phyloP scores from a whole-genome alignment of 2,113 vertebrate genomes.

The Copsychus sechellarum region DNA sequence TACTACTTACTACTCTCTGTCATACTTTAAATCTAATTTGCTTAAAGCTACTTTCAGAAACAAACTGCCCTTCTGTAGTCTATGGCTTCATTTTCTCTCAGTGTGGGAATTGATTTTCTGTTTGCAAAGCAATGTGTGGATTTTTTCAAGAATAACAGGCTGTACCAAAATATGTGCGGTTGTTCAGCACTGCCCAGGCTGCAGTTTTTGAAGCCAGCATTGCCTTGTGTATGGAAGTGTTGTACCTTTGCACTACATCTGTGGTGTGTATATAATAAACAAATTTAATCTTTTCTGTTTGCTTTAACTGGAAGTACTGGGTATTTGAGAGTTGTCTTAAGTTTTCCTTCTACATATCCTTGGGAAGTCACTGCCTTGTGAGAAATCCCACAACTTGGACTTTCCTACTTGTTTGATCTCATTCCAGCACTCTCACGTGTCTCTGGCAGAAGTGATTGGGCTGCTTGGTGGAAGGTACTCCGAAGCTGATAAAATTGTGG shows the following conservation, averaged over 20 bases:
- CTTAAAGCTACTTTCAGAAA: not conserved
- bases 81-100: not conserved
- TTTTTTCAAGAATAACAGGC: not conserved
- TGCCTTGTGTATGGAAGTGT: accelerated
- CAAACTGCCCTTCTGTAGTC: not conserved
- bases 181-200: not conserved
- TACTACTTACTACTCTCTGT: not conserved
- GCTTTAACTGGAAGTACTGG: not conserved
- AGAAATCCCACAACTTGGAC: not conserved
- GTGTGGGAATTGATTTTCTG: not conserved
- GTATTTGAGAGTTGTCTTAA: not conserved
- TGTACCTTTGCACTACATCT: not conserved
- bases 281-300: not conserved
- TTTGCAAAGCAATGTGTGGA: not conserved
- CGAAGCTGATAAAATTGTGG: constrained; percentile 81
- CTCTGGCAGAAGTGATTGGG: constrained; percentile 94
- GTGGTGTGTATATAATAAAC: not conserved
- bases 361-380: not conserved
- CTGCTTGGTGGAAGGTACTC: constrained; percentile 90
- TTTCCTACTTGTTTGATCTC: not conserved
- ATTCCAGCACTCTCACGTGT: constrained; percentile 92
- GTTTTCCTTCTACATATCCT: not conserved
- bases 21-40: not conserved
- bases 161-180: not conserved
- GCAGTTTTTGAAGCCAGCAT: not conserved